Evolutionary conservation across 2,797 vertebrate species (phyloP), one percentile per base, ranked within the genome.

Genomic region (Vespertilio murinus): DNA sequence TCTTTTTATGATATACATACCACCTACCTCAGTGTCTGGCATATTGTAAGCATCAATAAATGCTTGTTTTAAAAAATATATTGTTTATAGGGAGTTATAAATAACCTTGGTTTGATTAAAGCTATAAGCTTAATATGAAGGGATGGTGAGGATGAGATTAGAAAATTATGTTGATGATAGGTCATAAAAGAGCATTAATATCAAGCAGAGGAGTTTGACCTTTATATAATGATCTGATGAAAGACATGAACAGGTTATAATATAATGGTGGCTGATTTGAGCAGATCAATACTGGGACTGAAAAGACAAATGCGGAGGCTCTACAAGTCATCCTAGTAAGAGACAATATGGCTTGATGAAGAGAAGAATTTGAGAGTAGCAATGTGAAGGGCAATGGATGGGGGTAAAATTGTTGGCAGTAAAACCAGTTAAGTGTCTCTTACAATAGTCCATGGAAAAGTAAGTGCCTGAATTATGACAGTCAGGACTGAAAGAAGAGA

Each of bases 81-180:
- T 67, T 33, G 22, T 35, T 2, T 47, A 65, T 73, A 14, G 35
- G 11, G 8, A 82, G 22, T 35, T 67, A 61, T 69, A 77, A 87
- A 78, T 85, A 91, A 91, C 42, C 81, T 85, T 91, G 16, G 1
- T 67, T 86, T 84, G 45, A 93, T 65, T 82, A 86, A 8, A 83
- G 0, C 2, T 42, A 35, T 70, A 45, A 78, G 22, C 59, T 74
- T 69, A 95, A 83, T 52, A 35, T 79, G 42, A 92, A 83, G 42
- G 5, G 67, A 8, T 52, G 22, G 2, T 25, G 18, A 70, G 47
- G 79, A 87, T 74, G 33, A 82, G n/a, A 23, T n/a, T 61, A 20
- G 33, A 88, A 93, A 88, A 4, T 13, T 49, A 64, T 5, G 2
- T 52, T 49, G 33, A 2, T 40, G 30, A 80, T 28, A 75, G 23